Base-by-base conservation (phyloP, 1,140 invertebrate genomes). In the Littorina saxatilis region DNA sequence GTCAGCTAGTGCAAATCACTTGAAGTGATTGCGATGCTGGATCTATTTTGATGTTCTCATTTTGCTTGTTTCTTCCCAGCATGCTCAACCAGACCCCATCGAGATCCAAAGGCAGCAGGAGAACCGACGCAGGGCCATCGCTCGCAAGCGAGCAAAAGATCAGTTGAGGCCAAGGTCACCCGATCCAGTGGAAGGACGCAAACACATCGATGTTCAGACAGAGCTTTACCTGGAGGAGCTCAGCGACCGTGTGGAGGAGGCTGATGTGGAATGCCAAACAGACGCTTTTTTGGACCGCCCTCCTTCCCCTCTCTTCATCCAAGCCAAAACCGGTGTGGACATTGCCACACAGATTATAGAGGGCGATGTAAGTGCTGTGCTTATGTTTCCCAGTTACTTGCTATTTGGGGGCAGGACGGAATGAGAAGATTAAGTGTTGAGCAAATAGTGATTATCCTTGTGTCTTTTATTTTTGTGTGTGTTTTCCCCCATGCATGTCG, bases 181-280 rank as follows among this genome's bases (percentile, higher is more conserved):
- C 13, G 92, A 93, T 43, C 90, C 93, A n/a, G 95, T 97, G 17
- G 93, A 95, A 61, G 96, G 96, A 23, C 94, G 96, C 80, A 94
- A 95, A 80, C 96, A 98, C 91, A 96, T 96, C 85, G 95, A 95
- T 72, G 94, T 98, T 32, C 97, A 98, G 93, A 98, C 97, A 0
- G 97, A 98, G 80, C 91, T 94, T 80, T 98, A 96, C 91, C 94
- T 98, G 35, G 96, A 98, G 91, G 96, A 97, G 93, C 94, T 96
- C 89, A 93, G 91, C 88, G 91, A 92, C 80, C 83, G 92, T 50
- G 89, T 92, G 29, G 63, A 93, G 84, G 96, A 96, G 89, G 93
- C 94, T 55, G 95, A 96, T 86, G 94, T 95, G 27, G 95, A 95
- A 82, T 96, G 96, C 40, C 97, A 98, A 91, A 98, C 97, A 4